Percentiles rank a stretch among this genome's conserved stretches.
Conservation (phyloP, 1,140 invertebrate genomes). For the Leptoteleia sp. region DNA sequence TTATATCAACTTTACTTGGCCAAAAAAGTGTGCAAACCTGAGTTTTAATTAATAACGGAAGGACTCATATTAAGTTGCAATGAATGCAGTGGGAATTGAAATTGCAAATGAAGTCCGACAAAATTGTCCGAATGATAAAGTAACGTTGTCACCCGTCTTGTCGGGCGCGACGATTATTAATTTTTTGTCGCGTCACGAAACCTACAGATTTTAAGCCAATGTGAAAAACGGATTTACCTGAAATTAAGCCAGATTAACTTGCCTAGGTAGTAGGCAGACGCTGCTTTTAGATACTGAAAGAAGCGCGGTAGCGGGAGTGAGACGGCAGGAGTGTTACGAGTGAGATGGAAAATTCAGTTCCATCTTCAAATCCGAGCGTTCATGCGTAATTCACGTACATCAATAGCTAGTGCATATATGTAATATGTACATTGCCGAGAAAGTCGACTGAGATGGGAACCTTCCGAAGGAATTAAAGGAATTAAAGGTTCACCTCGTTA, state of each 20-base stretch:
- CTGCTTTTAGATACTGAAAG: conserved; percentile 5
- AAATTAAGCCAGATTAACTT: conserved; percentile 49
- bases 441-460: conserved; percentile 5
- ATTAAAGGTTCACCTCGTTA: conserved; percentile 47
- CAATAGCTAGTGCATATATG: conserved; percentile 29
- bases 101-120: neutral
- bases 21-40: neutral
- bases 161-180: conserved; percentile 1
- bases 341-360: conserved; percentile 16
- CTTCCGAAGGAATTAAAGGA: conserved; percentile 23
- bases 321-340: neutral
- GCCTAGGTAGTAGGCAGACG: conserved; percentile 2
- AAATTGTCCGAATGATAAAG: conserved; percentile 9
- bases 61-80: neutral
- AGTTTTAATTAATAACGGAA: conserved; percentile 1
- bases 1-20: conserved; percentile 2
- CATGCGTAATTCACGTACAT: conserved; percentile 47
- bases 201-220: conserved; percentile 25
- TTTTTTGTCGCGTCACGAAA: conserved; percentile 8
- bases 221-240: conserved; percentile 38
- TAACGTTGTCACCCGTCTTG: conserved; percentile 12
- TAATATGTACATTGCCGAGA: conserved; percentile 10
- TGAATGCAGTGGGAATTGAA: neutral
- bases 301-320: neutral
- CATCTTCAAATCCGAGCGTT: conserved; percentile 33